A percentile compares a stretch with the other conserved stretches of the same genome.
Conservation (phyloP, 2,797 vertebrate species). For the Cheirogaleus major region DNA sequence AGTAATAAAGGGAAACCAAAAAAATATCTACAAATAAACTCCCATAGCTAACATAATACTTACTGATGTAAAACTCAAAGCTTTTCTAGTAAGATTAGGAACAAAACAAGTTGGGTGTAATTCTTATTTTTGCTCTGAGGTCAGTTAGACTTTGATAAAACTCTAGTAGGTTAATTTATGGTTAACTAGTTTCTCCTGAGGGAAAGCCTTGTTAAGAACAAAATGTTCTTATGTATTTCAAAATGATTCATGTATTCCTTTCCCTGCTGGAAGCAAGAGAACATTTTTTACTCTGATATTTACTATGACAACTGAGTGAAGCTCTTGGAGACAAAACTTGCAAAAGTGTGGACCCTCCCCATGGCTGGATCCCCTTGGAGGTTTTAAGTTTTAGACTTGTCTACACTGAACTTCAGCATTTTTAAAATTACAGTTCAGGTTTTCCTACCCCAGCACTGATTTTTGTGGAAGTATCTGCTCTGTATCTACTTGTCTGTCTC, state of each 20-base stretch:
- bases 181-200: not conserved
- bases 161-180: not conserved
- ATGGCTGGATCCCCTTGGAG: not conserved
- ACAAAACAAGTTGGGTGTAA: too few species aligned
- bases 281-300: not conserved
- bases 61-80: too few species aligned
- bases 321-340: not conserved
- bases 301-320: not conserved
- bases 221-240: not conserved
- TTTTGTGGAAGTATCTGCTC: not conserved
- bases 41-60: too few species aligned
- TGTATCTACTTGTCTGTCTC: not conserved
- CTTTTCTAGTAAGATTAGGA: too few species aligned
- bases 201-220: not conserved
- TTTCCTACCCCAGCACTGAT: not conserved
- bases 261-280: not conserved
- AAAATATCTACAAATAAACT: too few species aligned
- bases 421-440: not conserved
- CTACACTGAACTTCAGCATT: not conserved
- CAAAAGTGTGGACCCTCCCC: not conserved
- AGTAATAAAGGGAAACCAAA: too few species aligned
- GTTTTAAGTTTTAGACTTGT: not conserved
- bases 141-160: not conserved
- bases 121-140: not conserved
- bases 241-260: not conserved